Evolutionary conservation across 37 sponge, comb jelly and placozoan species (phyloP).

Genomic region (Ephydatia muelleri): DNA sequence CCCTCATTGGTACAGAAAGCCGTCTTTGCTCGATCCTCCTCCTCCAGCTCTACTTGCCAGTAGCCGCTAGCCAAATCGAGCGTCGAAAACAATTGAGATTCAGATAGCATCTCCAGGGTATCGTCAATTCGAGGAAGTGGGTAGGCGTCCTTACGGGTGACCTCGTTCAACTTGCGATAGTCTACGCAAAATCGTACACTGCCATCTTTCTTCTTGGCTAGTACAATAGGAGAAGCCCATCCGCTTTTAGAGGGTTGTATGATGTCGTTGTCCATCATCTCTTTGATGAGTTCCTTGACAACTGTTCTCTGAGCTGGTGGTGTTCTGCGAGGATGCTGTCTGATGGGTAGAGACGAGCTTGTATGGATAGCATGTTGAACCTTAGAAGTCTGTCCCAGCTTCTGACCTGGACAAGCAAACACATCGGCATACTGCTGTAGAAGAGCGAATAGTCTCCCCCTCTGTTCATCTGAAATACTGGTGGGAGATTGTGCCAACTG

Average conservation of each 20-base stretch:
- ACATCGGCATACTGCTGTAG: slow-evolving; percentile 9
- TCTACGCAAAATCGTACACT: slow-evolving; percentile 8
- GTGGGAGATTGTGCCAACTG: too few species aligned
- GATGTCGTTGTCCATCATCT: slow-evolving; percentile 33
- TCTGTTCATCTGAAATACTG: slow-evolving; percentile 2
- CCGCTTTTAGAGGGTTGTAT: slow-evolving; percentile 17
- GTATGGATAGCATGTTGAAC: slow-evolving; percentile 6
- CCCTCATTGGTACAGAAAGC: slow-evolving; percentile 21
- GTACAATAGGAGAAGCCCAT: background rate
- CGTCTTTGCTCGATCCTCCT: slow-evolving; percentile 28
- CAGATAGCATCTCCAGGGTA: slow-evolving; percentile 11
- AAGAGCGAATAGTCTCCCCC: background rate
- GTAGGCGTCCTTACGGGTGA: slow-evolving; percentile 26
- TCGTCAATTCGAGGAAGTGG: slow-evolving; percentile 21
- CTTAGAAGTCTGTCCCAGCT: slow-evolving; percentile 16
- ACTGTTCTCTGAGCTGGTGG: slow-evolving; percentile 27
- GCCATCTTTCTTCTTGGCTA: slow-evolving; percentile 12
- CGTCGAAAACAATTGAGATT: slow-evolving; percentile 26
- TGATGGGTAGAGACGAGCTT: slow-evolving; percentile 12
- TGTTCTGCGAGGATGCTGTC: slow-evolving; percentile 31
- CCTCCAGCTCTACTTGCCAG: slow-evolving; percentile 17
- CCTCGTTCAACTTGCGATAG: slow-evolving; percentile 20
- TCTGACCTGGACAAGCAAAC: slow-evolving; percentile 1
- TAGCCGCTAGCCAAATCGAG: slow-evolving; percentile 32
- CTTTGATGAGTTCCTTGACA: slow-evolving; percentile 31